Evolutionary conservation across 2,113 vertebrate species (phyloP), one percentile per base, ranked within the genome.

Genomic region (Corynorhinus townsendii): DNA sequence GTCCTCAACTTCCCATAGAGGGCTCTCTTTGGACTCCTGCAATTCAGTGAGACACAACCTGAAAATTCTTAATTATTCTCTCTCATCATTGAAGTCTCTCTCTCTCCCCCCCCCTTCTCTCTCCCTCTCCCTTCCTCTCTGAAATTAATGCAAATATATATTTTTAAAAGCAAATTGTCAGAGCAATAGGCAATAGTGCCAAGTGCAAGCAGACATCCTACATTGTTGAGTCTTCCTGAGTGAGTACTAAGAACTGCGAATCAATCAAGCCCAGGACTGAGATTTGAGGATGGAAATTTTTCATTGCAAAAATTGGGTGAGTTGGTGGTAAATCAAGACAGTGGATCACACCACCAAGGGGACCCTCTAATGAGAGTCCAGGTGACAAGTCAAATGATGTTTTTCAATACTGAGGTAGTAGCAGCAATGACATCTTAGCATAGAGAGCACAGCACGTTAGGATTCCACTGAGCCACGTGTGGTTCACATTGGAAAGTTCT

Each of bases 1-100:
- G 2, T 11, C 47, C 35, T 90, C 9, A 1, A 8, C 11, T 71
- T 26, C 38, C 22, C 10, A 6, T 0, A 2, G 1, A 30, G 15
- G 30, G 10, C 24, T 40, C 20, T 69, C 33, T 33, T 3, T 35
- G 15, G 47, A 30, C 38, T 69, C 10, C 4, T 38, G 38, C 11
- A 80, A 28, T 52, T 72, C 49, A 76, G 68, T 11, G 30, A 33
- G 11, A 26, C 76, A 43, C 12, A 68, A 40, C 5, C 49, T 80
- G 49, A 90, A 88, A 93, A 40, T 62, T 62, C 24, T 62, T 10
- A 26, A 11, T 62, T 62, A 62, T 62, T 62, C 11, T 62, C 24
- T 62, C 56, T 62, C 56, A 62, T 11, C 10, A 62, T 62, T 10
- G 16, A 49, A 16, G 15, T 49, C 3, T 22, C 19, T 54, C 52